Conservation (phyloP, 2,888 invertebrate species). For the Agrochola litura region DNA sequence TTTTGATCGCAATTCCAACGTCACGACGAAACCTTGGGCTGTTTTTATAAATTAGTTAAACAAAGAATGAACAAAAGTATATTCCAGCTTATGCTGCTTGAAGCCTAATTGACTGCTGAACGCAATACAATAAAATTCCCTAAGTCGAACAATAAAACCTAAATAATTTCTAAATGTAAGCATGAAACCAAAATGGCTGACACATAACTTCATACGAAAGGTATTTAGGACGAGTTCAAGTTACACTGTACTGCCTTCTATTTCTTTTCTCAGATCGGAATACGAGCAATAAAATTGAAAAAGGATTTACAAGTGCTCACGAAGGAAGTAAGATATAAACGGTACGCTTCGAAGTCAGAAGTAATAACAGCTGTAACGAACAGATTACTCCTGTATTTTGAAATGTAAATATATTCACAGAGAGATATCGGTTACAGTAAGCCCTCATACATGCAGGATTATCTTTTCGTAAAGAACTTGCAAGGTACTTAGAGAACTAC, state of each 20-base stretch:
- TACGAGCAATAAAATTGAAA: constrained; percentile 31
- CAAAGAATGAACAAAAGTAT: not conserved
- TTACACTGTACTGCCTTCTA: not conserved
- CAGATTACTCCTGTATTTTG: constrained; percentile 40
- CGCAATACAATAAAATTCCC: not conserved
- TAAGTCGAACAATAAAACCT: not conserved
- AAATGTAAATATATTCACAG: constrained; percentile 40
- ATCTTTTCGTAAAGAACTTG: constrained; percentile 33
- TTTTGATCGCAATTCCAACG: constrained; percentile 12
- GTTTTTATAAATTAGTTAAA: not conserved
- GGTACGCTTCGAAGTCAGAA: not conserved
- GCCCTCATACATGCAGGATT: constrained; percentile 19
- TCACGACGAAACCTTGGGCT: constrained; percentile 1
- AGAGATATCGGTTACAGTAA: constrained; percentile 30
- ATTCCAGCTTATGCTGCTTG: not conserved
- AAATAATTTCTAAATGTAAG: not conserved
- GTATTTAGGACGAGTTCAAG: not conserved
- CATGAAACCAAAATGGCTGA: not conserved
- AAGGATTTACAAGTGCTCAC: constrained; percentile 29
- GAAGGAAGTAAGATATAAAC: constrained; percentile 13
- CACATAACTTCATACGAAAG: not conserved
- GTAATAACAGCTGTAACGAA: constrained; percentile 26
- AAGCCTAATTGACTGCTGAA: constrained; percentile 3
- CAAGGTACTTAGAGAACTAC: not conserved
- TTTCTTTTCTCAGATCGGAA: constrained; percentile 11